Evolutionary conservation across 2,113 vertebrate genomes (phyloP).

Genomic region (Mixornis gularis): DNA sequence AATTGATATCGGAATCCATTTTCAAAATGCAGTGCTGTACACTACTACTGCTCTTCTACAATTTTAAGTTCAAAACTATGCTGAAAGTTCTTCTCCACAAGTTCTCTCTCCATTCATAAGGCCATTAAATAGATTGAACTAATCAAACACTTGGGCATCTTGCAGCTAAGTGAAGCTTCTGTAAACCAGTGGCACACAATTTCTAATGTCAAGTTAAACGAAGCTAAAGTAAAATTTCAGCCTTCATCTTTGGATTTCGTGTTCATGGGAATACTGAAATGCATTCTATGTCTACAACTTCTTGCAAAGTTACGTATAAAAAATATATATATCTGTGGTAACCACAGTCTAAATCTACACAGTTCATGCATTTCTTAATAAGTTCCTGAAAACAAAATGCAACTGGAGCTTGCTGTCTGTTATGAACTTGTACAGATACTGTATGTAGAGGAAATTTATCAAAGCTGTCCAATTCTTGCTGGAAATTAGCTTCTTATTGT

Average conservation of each 20-base stretch:
- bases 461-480: conserved; percentile 4
- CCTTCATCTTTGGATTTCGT: conserved; percentile 52
- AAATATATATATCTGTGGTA: conserved; percentile 24
- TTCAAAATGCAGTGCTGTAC: background rate
- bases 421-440: background rate
- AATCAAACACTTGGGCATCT: background rate
- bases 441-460: background rate
- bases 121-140: background rate
- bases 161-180: background rate
- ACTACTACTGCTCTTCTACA: background rate
- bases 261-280: conserved; percentile 38
- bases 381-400: background rate
- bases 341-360: conserved; percentile 5
- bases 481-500: background rate
- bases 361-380: background rate
- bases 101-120: background rate
- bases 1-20: background rate
- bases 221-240: conserved; percentile 6
- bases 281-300: conserved; percentile 27
- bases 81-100: background rate
- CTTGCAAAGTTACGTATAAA: conserved; percentile 12
- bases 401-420: background rate
- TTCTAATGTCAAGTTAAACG: background rate
- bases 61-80: background rate
- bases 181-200: background rate